Evolutionary conservation across 2,797 vertebrate genomes (phyloP).

Genomic region (Limnodromus scolopaceus): DNA sequence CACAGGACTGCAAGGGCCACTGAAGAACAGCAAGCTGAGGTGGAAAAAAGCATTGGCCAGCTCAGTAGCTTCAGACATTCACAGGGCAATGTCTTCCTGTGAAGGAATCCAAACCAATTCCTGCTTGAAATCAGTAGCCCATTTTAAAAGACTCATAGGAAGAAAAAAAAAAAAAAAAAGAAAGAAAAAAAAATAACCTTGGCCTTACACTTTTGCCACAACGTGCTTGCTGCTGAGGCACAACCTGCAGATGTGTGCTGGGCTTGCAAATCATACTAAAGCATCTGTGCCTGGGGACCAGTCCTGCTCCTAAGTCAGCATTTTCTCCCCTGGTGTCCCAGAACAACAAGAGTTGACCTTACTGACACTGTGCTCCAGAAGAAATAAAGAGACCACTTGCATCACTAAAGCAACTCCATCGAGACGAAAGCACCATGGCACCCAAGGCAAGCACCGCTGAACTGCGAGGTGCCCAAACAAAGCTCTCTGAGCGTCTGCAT

Average conservation of each 20-base stretch:
- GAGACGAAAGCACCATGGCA: not conserved
- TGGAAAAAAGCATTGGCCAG: not conserved
- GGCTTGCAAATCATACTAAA: conserved; percentile 9
- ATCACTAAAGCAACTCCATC: not conserved
- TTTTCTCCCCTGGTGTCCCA: not conserved
- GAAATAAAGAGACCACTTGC: not conserved
- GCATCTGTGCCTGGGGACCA: not conserved
- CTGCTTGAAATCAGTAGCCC: not conserved
- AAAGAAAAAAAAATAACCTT: not conserved
- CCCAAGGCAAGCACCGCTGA: not conserved
- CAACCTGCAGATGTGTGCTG: conserved; percentile 12
- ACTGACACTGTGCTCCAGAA: not conserved
- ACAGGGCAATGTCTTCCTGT: not conserved
- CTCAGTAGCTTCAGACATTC: not conserved
- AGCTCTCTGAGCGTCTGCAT: not conserved
- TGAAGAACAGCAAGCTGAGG: not conserved
- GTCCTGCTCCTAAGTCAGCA: not conserved
- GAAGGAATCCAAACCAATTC: not conserved
- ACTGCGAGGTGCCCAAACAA: fast-evolving
- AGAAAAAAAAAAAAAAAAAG: not conserved
- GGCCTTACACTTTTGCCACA: not conserved
- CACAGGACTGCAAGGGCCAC: not conserved
- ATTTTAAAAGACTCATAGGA: not conserved
- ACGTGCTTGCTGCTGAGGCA: not conserved
- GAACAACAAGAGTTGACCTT: not conserved